Base-by-base conservation (phyloP, 2,113 vertebrate species). In the Parotia lawesii region DNA sequence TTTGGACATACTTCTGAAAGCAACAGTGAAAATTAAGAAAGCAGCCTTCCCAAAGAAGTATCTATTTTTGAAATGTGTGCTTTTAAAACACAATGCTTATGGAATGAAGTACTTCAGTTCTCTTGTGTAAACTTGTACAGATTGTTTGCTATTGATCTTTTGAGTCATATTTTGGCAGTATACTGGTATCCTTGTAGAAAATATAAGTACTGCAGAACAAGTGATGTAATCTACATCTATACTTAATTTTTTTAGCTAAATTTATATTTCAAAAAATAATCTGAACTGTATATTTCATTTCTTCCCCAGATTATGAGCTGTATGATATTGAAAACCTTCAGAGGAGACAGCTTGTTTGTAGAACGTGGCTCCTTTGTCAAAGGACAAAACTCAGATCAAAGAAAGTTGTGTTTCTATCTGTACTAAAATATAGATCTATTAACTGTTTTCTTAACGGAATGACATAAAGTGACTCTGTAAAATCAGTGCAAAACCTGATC, bases 111-210 rank as follows among this genome's bases (percentile, higher is more conserved):
- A 95, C 88, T 96, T 93, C 82, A 62, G 71, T 71, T 96, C 89
- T 96, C 91, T 85, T 93, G 79, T 85, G 57, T 95, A 97, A 97
- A 97, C 95, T 95, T 95, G 82, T 85, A 87, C 77, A 95, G 80
- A 95, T 95, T 97, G 90, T 91, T 96, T 97, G 93, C 87, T 96
- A 92, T 91, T 95, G 83, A 97, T 95, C 83, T 96, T 96, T 86
- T 38, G 93, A 97, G 96, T 96, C 96, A 96, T 79, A 71, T 56
- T 97, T 97, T 85, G 75, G 92, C 84, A 96, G 56, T 73, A 94
- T 95, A 96, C 79, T 73, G 58, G 75, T 96, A 94, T 89, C 70
- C 62, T 91, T 73, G 72, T 87, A 97, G 85, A 94, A 98, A 97
- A 85, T 91, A 12, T 90, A 78, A 95, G 81, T 57, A 71, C 37